A percentile compares a stretch with the other conserved stretches of the same genome.
Conservation (phyloP, 2,113 vertebrate species). For the Choloepus hoffmanni region DNA sequence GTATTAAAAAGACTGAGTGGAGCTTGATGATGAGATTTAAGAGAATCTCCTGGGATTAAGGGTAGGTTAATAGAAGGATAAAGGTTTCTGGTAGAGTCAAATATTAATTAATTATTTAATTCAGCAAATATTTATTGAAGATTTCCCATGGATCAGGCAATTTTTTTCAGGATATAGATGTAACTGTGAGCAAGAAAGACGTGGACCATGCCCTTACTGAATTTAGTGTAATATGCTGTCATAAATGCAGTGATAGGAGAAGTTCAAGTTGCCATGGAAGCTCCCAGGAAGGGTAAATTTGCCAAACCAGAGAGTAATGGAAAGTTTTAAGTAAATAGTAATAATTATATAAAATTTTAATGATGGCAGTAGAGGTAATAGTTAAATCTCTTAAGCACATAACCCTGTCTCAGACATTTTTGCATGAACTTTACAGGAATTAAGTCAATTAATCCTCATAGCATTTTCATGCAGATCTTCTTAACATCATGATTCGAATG, state of each 20-base stretch:
- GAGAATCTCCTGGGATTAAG: neutral
- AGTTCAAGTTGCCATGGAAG: neutral
- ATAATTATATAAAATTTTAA: neutral
- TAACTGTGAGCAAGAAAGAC: neutral
- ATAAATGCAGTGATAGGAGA: neutral
- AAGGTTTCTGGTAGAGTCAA: neutral
- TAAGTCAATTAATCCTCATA: neutral
- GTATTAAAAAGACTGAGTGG: neutral
- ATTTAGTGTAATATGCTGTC: neutral
- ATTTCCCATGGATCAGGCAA: neutral
- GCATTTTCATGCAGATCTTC: neutral
- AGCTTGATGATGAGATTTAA: neutral
- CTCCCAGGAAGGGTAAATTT: neutral
- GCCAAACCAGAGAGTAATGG: neutral
- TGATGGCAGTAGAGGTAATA: neutral
- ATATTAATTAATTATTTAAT: slow-evolving; percentile 46
- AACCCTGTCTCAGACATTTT: neutral
- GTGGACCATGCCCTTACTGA: accelerated
- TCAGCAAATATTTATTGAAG: neutral
- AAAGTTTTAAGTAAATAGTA: neutral
- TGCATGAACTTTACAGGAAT: neutral
- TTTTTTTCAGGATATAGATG: neutral
- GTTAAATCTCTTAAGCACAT: neutral
- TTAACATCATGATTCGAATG: neutral
- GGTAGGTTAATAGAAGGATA: neutral